These are phyloP conservation scores for Crematogaster levior DNA, from an alignment of 2,888 invertebrate species.

Conservation along the genomic window DNA sequence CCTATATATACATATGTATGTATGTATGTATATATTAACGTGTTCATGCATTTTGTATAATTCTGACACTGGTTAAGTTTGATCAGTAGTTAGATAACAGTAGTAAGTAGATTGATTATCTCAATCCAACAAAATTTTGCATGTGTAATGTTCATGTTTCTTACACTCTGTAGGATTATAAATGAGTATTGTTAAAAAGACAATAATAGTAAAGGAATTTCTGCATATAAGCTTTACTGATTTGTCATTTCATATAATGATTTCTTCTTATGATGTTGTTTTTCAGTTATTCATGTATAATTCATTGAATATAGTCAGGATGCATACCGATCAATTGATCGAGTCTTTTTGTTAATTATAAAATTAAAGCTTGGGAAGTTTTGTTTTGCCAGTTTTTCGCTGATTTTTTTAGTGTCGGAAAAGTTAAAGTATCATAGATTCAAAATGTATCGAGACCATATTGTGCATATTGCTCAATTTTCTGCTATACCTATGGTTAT, in stretches of 20 bases:
- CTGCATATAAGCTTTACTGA: conserved; percentile 68
- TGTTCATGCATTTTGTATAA: conserved; percentile 1
- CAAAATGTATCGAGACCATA: background rate
- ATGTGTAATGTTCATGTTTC: background rate
- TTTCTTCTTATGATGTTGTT: conserved; percentile 74
- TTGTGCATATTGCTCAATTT: no score
- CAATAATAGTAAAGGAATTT: conserved; percentile 59
- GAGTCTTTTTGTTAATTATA: background rate
- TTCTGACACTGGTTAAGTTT: background rate
- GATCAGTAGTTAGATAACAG: background rate
- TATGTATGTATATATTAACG: conserved; percentile 6
- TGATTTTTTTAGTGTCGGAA: background rate
- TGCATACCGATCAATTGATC: conserved; percentile 73
- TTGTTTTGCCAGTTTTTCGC: background rate
- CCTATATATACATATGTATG: no score
- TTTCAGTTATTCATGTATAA: conserved; percentile 80
- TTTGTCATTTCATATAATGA: conserved; percentile 38
- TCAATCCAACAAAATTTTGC: background rate
- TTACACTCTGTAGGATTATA: background rate
- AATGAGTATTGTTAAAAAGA: conserved; percentile 39
- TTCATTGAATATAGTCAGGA: conserved; percentile 78
- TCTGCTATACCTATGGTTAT: background rate
- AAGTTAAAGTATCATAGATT: background rate
- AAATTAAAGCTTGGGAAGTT: background rate
- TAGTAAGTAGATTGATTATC: background rate